Conservation (phyloP, 2,888 invertebrate species). For the Acrobeloides nanus region DNA sequence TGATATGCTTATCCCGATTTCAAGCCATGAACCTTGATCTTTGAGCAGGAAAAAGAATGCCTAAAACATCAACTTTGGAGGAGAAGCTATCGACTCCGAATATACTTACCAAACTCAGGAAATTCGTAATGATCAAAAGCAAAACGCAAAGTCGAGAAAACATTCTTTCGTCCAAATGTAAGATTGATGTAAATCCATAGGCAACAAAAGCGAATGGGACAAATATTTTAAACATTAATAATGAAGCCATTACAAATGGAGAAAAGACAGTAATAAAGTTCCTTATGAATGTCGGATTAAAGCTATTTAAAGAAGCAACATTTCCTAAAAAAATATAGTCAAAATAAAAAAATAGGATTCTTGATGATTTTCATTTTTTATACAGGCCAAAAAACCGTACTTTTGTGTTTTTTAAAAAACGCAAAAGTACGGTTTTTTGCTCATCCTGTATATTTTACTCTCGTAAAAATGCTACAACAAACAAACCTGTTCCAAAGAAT, state of each 20-base stretch:
- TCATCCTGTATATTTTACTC: too few species aligned
- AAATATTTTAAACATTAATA: conserved; percentile 72
- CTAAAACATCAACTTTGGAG: too few species aligned
- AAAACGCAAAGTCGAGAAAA: conserved; percentile 32
- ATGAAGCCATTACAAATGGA: conserved; percentile 77
- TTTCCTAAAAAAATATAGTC: too few species aligned
- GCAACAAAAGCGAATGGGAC: conserved; percentile 69
- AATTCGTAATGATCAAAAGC: conserved; percentile 38
- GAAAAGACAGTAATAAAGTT: conserved; percentile 80
- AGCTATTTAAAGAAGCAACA: conserved; percentile 82
- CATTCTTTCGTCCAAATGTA: conserved; percentile 15
- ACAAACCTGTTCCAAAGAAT: conserved; percentile 80
- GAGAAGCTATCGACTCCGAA: conserved; percentile 10
- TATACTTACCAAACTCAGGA: conserved; percentile 33
- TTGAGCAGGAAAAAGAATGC: conserved; percentile 72
- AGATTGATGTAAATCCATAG: conserved; percentile 47
- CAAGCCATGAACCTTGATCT: conserved; percentile 89
- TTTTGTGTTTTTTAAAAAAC: too few species aligned
- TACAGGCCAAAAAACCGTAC: too few species aligned
- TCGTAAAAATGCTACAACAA: too few species aligned
- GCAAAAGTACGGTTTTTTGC: too few species aligned
- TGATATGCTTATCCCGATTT: conserved; percentile 87
- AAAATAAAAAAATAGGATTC: too few species aligned
- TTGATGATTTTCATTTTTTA: too few species aligned
- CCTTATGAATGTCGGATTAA: conserved; percentile 83